phyloP scores from a whole-genome alignment of 2,888 invertebrate genomes.

The Seira ritae region DNA sequence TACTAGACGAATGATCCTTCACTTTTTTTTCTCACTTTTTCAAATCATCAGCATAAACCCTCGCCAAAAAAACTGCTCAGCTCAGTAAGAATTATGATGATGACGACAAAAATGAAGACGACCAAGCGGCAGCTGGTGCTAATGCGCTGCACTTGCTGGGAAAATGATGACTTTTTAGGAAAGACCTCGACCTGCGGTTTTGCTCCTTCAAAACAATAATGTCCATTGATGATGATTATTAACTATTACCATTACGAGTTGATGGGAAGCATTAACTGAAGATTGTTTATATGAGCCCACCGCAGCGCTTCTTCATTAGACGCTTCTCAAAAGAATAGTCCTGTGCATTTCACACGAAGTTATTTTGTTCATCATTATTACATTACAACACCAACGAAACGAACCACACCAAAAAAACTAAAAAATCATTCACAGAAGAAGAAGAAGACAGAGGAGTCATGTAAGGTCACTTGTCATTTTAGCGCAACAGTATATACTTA shows the following conservation, averaged over 20 bases:
- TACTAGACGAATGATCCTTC: slow-evolving; percentile 23
- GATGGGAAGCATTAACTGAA: slow-evolving; percentile 39
- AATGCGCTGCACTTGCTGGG: slow-evolving; percentile 61
- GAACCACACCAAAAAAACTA: slow-evolving; percentile 35
- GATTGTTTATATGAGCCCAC: slow-evolving; percentile 51
- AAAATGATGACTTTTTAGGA: slow-evolving; percentile 61
- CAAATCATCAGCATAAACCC: slow-evolving; percentile 17
- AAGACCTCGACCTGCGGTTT: slow-evolving; percentile 61
- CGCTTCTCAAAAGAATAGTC: slow-evolving; percentile 9
- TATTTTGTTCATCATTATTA: slow-evolving; percentile 42
- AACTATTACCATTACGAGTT: slow-evolving; percentile 14
- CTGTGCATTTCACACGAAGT: background rate
- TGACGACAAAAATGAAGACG: slow-evolving; percentile 20
- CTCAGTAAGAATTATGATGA: background rate
- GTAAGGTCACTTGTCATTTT: slow-evolving; percentile 60
- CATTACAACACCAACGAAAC: slow-evolving; percentile 26
- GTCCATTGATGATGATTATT: slow-evolving; percentile 28
- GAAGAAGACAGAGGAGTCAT: slow-evolving; percentile 16
- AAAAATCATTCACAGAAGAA: slow-evolving; percentile 23
- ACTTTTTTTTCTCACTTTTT: slow-evolving; percentile 51
- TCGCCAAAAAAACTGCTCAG: background rate
- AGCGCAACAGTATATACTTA: slow-evolving; percentile 37
- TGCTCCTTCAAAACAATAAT: slow-evolving; percentile 51
- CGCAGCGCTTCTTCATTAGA: slow-evolving; percentile 58
- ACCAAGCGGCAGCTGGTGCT: slow-evolving; percentile 57